Evolutionary conservation across 2,888 invertebrate species (phyloP), one percentile per base, ranked within the genome.

Genomic region (Drosophila quinaria): DNA sequence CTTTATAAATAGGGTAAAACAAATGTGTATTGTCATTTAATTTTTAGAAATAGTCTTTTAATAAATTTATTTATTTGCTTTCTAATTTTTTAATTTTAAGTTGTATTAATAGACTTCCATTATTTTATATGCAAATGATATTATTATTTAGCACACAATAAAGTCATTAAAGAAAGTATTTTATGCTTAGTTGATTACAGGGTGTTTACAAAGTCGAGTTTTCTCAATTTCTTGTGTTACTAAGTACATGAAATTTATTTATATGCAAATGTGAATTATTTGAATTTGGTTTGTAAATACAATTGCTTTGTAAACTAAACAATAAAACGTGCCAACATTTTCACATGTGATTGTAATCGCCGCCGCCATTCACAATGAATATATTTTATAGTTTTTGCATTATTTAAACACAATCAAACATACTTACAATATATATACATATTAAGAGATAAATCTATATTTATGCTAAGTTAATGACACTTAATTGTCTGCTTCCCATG

Each of bases 311-410:
- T 47, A 46, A 64, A 47, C 74, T 72, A 76, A 87, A 89, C 89
- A 84, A 84, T 89, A 69, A 87, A 83, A 87, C 87, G 81, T 65
- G 61, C 55, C 77, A 51, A 52, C 61, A 65, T 64, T 70, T 84
- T 84, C 83, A 84, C 83, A 84, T 84, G 89, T 78, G 83, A 84
- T 84, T 73, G 67, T 59, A 49, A 84, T 89, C 79, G 37, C n/a
- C 10, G 19, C 17, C 22, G 22, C 31, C 67, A 63, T 62, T 74
- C 59, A 50, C 70, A 59, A 13, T 56, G 74, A 44, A 54, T 74
- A 58, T 70, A 71, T 35, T 63, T 39, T 67, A 59, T 58, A 68
- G 52, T 63, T 79, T 50, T 64, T 67, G 56, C 54, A 70, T 49
- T 55, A 65, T 72, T 71, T 68, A 67, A 52, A 39, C 56, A 15